Evolutionary conservation across 2,113 vertebrate genomes (phyloP), one percentile per base, ranked within the genome.

Genomic region (Aphyosemion australe): DNA sequence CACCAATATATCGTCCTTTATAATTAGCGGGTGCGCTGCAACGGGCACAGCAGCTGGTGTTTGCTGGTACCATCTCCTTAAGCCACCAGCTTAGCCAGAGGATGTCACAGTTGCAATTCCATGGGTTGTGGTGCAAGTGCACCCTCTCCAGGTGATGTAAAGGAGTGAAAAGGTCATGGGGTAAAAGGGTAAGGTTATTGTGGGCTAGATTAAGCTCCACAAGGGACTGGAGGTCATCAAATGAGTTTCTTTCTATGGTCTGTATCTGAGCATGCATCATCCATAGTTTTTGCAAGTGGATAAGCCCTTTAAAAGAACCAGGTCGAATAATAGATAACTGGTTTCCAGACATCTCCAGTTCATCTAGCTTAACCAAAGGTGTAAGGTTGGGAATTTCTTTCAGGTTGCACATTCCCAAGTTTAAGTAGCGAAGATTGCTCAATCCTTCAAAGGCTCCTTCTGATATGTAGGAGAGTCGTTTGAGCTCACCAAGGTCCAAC

Each of bases 81-180:
- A 99, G 95, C 97, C 97, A 99, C 97, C 97, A 99, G 86, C 96
- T 98, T 46, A 99, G 94, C 97, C 97, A 99, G 67, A 99, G 93
- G 54, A 98, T 98, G 72, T 99, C 97, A 83, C 97, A 99, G 86
- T 99, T 97, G 92, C 97, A 99, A 89, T 97, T 98, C 97, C 97
- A 99, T 26, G 97, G 97, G 85, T 99, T 99, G 91, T 99, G 97
- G 74, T 99, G 97, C 76, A 99, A 90, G 82, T 99, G 96, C 77
- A 99, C 98, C 88, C 97, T 92, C 89, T 98, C 96, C 52, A 99
- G 91, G 54, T 94, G 94, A 88, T 93, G 96, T 73, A 99, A 92
- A n/a, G 97, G 97, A 8, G 96, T 99, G 86, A 99, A 99, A 42
- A 99, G 96, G 88, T 99, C 97, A 61, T 99, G 96, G 93, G 97